phyloP scores from a whole-genome alignment of 2,113 vertebrate species.

The Nyctereutes procyonoides region DNA sequence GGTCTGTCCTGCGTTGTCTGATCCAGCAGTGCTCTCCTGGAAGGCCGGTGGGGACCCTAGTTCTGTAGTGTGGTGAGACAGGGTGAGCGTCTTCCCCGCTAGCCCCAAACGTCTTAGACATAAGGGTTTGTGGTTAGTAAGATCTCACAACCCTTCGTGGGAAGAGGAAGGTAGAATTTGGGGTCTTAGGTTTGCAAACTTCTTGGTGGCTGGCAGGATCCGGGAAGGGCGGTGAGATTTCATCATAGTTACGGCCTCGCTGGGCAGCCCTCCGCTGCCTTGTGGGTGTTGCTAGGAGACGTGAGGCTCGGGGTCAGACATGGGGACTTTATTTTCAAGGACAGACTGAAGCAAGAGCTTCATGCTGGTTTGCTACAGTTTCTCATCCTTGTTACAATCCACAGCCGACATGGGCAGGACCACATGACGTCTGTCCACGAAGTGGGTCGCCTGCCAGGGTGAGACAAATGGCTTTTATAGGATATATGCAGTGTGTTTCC shows the following conservation, averaged over 20 bases:
- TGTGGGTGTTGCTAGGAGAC: no score
- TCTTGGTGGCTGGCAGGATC: neutral
- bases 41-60: no score
- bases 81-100: neutral
- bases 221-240: neutral
- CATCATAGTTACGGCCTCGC: neutral
- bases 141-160: neutral
- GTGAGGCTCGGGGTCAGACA: neutral
- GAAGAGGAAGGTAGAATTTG: neutral
- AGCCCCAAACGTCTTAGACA: neutral
- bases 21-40: no score
- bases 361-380: neutral
- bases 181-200: neutral
- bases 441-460: neutral
- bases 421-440: neutral
- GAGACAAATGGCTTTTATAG: neutral
- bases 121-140: neutral
- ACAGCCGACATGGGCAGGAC: fast-evolving
- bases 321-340: neutral
- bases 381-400: neutral
- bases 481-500: neutral
- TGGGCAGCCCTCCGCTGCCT: no score
- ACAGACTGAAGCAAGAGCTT: neutral
- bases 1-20: no score
- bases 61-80: neutral